Evolutionary conservation across 2,113 vertebrate species (phyloP).

Genomic region (Chitala chitala): DNA sequence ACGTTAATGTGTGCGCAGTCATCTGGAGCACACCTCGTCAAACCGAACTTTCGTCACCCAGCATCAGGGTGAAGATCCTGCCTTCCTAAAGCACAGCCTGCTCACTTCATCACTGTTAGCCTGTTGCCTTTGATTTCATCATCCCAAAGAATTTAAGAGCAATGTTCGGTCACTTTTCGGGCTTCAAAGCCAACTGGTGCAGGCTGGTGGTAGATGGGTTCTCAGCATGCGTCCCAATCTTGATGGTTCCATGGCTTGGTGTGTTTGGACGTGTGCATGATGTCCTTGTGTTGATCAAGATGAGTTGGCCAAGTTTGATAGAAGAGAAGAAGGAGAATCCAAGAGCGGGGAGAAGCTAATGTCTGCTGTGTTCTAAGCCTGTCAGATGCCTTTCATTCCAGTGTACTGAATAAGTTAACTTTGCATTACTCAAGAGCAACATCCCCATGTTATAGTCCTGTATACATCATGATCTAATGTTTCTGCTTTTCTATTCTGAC

Average conservation of each 20-base stretch:
- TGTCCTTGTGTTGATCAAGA: neutral
- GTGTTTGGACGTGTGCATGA: too few relatives aligned
- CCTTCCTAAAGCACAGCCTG: neutral
- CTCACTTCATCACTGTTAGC: neutral
- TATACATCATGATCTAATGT: too few relatives aligned
- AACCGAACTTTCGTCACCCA: neutral
- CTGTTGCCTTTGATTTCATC: slow-evolving; percentile 18
- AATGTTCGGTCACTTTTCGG: neutral
- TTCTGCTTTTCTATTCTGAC: too few relatives aligned
- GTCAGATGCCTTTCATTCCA: neutral
- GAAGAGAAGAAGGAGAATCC: neutral
- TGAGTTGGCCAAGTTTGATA: neutral
- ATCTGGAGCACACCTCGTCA: neutral
- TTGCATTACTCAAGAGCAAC: too few relatives aligned
- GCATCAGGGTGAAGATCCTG: neutral
- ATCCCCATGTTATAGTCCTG: neutral
- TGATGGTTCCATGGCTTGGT: too few relatives aligned
- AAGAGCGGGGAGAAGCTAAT: neutral
- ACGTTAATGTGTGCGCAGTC: neutral
- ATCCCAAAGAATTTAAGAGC: neutral
- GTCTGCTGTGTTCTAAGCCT: neutral
- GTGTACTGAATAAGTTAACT: neutral
- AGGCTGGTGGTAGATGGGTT: neutral
- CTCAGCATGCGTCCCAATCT: neutral
- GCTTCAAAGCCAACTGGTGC: neutral